Conservation (phyloP, 2,113 vertebrate species). For the Pomatorhinus ruficollis region DNA sequence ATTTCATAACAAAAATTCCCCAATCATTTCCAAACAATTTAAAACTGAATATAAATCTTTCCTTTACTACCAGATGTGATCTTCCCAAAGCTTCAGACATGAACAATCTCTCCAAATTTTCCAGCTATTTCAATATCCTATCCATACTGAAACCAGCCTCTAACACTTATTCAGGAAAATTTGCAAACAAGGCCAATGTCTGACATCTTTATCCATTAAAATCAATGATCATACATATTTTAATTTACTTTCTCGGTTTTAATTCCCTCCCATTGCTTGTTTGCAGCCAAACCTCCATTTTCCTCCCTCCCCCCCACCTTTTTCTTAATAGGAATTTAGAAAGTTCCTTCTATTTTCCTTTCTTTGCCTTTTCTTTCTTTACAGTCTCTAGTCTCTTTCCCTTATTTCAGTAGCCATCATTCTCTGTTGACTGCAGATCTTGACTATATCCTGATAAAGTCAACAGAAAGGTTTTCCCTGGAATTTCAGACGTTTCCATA, state of each 20-base stretch:
- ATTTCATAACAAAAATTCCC: not conserved
- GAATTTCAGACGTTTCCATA: not conserved
- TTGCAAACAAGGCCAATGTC: not conserved
- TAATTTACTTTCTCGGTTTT: not conserved
- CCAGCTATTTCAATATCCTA: not conserved
- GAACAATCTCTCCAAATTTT: not conserved
- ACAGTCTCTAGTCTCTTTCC: not conserved
- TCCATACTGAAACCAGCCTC: not conserved
- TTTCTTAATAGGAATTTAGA: not conserved
- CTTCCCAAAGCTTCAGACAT: not conserved
- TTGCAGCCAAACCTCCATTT: not conserved
- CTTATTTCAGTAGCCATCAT: not conserved
- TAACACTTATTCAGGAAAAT: not conserved
- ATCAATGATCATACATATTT: not conserved
- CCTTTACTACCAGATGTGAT: not conserved
- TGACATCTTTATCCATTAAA: not conserved
- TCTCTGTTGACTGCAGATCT: not conserved
- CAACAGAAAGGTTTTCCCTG: constrained; percentile 4
- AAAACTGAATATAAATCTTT: not conserved
- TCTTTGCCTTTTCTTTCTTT: not conserved
- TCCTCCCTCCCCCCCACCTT: fast-evolving
- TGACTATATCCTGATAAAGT: not conserved
- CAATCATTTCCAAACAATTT: not conserved
- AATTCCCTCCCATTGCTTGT: not conserved
- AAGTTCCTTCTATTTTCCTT: not conserved